Base-by-base conservation (phyloP, 2,888 invertebrate species). In the Ecdyonurus torrentis region DNA sequence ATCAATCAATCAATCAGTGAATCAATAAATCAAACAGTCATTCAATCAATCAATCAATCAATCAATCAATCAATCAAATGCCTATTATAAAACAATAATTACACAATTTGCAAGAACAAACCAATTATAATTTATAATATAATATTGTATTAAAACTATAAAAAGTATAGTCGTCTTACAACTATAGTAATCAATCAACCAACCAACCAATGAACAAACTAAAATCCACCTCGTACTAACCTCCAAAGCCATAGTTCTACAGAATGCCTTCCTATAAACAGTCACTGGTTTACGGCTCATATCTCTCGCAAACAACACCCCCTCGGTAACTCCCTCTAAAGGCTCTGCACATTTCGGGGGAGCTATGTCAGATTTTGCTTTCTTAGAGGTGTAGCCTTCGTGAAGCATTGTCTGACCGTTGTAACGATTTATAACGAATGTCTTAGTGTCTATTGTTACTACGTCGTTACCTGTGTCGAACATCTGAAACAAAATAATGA, bases 181-280 rank as follows among this genome's bases (percentile, higher is more conserved):
- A n/a, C n/a, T n/a, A n/a, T n/a, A n/a, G n/a, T n/a, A n/a, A n/a
- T n/a, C n/a, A n/a, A n/a, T n/a, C n/a, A n/a, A n/a, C n/a, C n/a
- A n/a, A n/a, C n/a, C n/a, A n/a, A n/a, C n/a, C n/a, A n/a, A n/a
- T n/a, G n/a, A n/a, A n/a, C n/a, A n/a, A n/a, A n/a, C n/a, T n/a
- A n/a, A n/a, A n/a, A n/a, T n/a, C n/a, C n/a, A n/a, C n/a, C n/a
- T 37, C 37, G 72, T 76, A 23, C 74, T 72, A 66, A 75, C 84
- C 1, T 70, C 72, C 58, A 85, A 73, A 0, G 80, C 83, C 52
- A 90, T 69, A 0, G 85, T 79, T 59, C 90, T 79, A 72, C 92
- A 93, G 70, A 92, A 85, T 0, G 88, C 82, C 68, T 84, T 83
- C 23, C 89, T 79, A 73, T 83, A 92, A 5, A 90, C 71, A 19